Percentiles rank a stretch among this genome's conserved stretches.
These are phyloP conservation scores for Cydia strobilella DNA, from an alignment of 1,140 invertebrate species.

Conservation along the genomic window DNA sequence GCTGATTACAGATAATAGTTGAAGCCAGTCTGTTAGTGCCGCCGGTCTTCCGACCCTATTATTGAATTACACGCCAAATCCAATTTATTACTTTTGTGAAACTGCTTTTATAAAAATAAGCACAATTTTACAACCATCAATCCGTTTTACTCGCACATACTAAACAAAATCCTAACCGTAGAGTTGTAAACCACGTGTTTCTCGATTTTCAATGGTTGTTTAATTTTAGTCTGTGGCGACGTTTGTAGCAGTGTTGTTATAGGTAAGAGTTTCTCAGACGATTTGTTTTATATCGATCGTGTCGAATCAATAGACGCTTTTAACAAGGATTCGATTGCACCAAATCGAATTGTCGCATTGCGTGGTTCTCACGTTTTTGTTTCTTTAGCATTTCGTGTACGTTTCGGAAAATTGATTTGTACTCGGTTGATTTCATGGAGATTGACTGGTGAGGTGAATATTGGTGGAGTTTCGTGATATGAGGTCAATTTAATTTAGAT, in stretches of 20 bases:
- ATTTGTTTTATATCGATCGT: constrained; percentile 72
- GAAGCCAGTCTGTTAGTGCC: constrained; percentile 63
- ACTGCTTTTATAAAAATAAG: constrained; percentile 46
- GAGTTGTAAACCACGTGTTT: constrained; percentile 44
- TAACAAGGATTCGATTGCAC: constrained; percentile 65
- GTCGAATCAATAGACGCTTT: constrained; percentile 63
- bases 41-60: constrained; percentile 72
- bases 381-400: constrained; percentile 64
- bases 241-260: constrained; percentile 40
- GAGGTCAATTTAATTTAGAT: constrained; percentile 1
- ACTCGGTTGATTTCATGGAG: constrained; percentile 54
- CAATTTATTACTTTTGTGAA: constrained; percentile 61
- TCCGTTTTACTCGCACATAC: constrained; percentile 54
- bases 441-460: constrained; percentile 8
- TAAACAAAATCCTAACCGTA: constrained; percentile 36
- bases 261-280: constrained; percentile 54
- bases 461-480: background rate
- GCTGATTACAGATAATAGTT: constrained; percentile 69
- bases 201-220: constrained; percentile 40
- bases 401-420: constrained; percentile 61
- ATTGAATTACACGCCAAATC: constrained; percentile 72
- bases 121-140: constrained; percentile 61
- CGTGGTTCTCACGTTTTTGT: constrained; percentile 74
- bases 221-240: constrained; percentile 39
- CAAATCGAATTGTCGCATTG: constrained; percentile 61